Evolutionary conservation across 2,888 invertebrate species (phyloP).

Genomic region (Apodemia zela): DNA sequence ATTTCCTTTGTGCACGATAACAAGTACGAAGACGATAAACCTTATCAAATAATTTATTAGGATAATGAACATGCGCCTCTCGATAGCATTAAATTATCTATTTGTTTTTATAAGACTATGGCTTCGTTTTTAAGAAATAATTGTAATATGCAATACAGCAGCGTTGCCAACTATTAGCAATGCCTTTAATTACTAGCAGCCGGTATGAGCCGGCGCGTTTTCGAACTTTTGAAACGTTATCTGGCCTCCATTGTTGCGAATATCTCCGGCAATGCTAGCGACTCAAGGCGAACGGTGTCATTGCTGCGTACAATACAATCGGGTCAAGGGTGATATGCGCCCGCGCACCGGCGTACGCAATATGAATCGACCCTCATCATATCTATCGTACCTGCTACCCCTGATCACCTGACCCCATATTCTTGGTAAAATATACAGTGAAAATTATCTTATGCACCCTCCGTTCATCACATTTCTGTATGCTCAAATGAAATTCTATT

Average conservation of each 20-base stretch:
- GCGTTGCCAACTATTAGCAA: constrained; percentile 44
- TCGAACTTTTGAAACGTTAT: constrained; percentile 79
- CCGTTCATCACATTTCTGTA: constrained; percentile 54
- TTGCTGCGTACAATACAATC: constrained; percentile 78
- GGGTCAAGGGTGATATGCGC: constrained; percentile 68
- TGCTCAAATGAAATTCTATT: constrained; percentile 46
- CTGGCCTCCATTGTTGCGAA: constrained; percentile 80
- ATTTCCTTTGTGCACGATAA: constrained; percentile 68
- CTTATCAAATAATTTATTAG: constrained; percentile 63
- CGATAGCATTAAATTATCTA: neutral
- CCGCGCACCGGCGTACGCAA: constrained; percentile 44
- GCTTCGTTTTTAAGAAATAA: constrained; percentile 24
- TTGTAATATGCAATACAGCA: constrained; percentile 34
- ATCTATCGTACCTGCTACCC: constrained; percentile 57
- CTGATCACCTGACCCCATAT: constrained; percentile 58
- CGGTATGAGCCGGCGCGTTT: constrained; percentile 72
- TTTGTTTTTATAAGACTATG: constrained; percentile 3
- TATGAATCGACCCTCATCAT: constrained; percentile 31
- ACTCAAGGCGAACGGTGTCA: constrained; percentile 79
- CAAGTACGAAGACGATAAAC: constrained; percentile 48
- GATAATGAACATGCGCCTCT: constrained; percentile 42
- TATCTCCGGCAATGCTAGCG: constrained; percentile 79
- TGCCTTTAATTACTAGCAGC: constrained; percentile 60
- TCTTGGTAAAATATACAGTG: constrained; percentile 34
- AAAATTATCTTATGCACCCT: constrained; percentile 59